A percentile compares a stretch with the other conserved stretches of the same genome.
Evolutionary conservation across 2,888 invertebrate genomes (phyloP).

Genomic region (Drosophila recens): DNA sequence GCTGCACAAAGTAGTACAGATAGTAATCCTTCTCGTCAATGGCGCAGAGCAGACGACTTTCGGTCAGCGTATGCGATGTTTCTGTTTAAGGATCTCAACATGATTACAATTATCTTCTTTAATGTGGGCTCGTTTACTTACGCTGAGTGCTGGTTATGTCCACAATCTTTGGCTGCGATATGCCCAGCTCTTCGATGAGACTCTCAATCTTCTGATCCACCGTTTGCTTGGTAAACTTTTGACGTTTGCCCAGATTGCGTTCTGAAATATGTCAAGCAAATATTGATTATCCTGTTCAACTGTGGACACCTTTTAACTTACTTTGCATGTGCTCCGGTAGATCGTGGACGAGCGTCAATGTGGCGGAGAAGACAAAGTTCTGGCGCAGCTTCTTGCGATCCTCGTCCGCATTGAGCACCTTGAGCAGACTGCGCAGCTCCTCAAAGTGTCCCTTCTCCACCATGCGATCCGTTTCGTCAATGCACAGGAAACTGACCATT

Average conservation of each 20-base stretch:
- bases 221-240: constrained; percentile 88
- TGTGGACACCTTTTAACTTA: constrained; percentile 68
- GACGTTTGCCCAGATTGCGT: constrained; percentile 80
- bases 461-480: constrained; percentile 99
- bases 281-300: too few species aligned
- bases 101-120: too few species aligned
- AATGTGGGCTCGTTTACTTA: constrained; percentile 71
- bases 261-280: constrained; percentile 57
- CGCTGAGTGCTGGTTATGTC: constrained; percentile 93
- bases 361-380: constrained; percentile 99
- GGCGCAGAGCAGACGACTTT: constrained; percentile 92
- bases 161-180: constrained; percentile 95
- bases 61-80: constrained; percentile 93
- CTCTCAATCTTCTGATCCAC: constrained; percentile 91
- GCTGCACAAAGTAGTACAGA: constrained; percentile 94
- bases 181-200: constrained; percentile 92
- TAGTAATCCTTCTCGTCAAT: constrained; percentile 95
- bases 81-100: constrained; percentile 86
- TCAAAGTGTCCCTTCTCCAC: constrained; percentile 98
- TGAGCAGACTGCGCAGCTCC: constrained; percentile 93
- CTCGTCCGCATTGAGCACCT: constrained; percentile 91
- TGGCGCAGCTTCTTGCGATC: constrained; percentile 89
- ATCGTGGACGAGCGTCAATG: constrained; percentile 95
- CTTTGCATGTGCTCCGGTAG: constrained; percentile 90
- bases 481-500: constrained; percentile 93